Percentiles rank a stretch among this genome's conserved stretches.
Evolutionary conservation across 2,888 invertebrate genomes (phyloP).

Genomic region (Melinaea menophilus): DNA sequence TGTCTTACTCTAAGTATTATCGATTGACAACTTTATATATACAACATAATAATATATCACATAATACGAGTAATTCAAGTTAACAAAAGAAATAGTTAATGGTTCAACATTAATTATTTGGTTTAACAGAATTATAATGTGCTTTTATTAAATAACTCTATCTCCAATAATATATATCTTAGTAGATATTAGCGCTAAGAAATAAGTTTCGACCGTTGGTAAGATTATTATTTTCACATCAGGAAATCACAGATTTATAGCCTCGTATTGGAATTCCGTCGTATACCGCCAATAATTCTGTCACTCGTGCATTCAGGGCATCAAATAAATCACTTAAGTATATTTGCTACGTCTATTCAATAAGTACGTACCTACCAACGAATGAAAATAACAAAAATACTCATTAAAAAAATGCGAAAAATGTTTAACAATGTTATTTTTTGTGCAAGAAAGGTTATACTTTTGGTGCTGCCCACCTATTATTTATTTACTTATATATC

Average conservation of each 20-base stretch:
- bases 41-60: neutral
- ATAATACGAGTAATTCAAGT: too few relatives aligned
- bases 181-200: neutral
- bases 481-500: constrained; percentile 37
- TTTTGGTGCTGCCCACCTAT: constrained; percentile 14
- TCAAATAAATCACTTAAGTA: constrained; percentile 4
- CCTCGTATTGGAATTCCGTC: constrained; percentile 36
- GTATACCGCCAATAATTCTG: constrained; percentile 40
- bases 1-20: constrained; percentile 36
- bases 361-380: too few relatives aligned
- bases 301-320: constrained; percentile 29
- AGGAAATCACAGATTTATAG: constrained; percentile 35
- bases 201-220: neutral
- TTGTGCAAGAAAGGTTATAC: neutral
- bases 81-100: too few relatives aligned
- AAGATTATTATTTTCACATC: constrained; percentile 31
- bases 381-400: too few relatives aligned
- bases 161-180: neutral
- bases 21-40: neutral
- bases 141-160: too few relatives aligned
- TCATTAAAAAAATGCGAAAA: too few relatives aligned
- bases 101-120: too few relatives aligned
- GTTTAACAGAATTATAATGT: too few relatives aligned
- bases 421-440: too few relatives aligned
- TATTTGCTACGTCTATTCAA: too few relatives aligned